Conservation (phyloP, 2,797 vertebrate species). For the Catharus ustulatus region DNA sequence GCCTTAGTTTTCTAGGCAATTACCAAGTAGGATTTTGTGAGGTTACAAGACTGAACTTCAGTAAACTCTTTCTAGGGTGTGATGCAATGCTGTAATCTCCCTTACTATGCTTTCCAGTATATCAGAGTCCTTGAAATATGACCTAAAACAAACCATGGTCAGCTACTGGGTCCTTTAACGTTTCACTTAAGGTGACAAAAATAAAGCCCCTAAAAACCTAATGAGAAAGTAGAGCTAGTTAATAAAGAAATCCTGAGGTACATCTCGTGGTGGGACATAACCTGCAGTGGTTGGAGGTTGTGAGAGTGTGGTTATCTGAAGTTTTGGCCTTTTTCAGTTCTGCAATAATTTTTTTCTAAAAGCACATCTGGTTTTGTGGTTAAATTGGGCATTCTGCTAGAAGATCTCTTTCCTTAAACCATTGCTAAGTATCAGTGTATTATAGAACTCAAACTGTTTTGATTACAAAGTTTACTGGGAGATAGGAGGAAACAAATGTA, state of each 20-base stretch:
- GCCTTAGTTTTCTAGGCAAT: background rate
- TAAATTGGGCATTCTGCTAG: background rate
- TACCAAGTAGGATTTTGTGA: background rate
- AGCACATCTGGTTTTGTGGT: background rate
- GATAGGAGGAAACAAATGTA: rapidly evolving
- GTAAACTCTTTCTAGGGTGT: constrained; percentile 33
- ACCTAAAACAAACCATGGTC: constrained; percentile 34
- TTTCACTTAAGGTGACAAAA: background rate
- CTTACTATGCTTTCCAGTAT: constrained; percentile 51
- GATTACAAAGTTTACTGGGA: background rate
- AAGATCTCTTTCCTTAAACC: background rate
- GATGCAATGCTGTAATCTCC: constrained; percentile 23
- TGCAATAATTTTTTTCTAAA: background rate
- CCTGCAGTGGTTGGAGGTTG: background rate
- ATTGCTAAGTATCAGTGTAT: background rate
- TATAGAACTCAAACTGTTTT: background rate
- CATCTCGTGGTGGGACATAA: background rate
- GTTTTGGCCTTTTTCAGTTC: background rate
- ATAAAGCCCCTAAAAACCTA: background rate
- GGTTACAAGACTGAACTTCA: constrained; percentile 44
- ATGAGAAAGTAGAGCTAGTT: background rate
- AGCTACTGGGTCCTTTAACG: background rate
- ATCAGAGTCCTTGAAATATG: constrained; percentile 41
- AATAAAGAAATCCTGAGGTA: background rate
- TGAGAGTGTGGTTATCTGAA: background rate